Conservation (phyloP, 2,888 invertebrate genomes). For the Rosalia funebris region DNA sequence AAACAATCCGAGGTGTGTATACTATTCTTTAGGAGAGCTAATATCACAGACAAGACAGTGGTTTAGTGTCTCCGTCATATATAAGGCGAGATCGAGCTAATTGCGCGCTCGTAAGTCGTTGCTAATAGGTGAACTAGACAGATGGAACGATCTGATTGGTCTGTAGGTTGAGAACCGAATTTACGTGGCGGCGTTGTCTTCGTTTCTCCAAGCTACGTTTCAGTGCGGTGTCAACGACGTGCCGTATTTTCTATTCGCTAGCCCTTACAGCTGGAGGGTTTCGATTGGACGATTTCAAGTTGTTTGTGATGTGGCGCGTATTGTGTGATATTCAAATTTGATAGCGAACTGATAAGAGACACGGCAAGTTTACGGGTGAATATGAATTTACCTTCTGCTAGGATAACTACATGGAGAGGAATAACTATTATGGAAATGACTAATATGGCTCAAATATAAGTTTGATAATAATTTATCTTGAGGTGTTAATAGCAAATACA, state of each 20-base stretch:
- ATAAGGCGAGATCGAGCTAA: constrained; percentile 15
- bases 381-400: not conserved
- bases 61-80: constrained; percentile 37
- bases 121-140: constrained; percentile 56
- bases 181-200: constrained; percentile 50
- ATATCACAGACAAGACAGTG: constrained; percentile 43
- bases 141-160: constrained; percentile 64
- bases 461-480: constrained; percentile 5
- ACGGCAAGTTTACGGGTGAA: not conserved
- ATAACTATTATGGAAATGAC: not conserved
- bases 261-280: constrained; percentile 54
- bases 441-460: not conserved
- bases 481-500: constrained; percentile 4
- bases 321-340: constrained; percentile 36
- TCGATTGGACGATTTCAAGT: constrained; percentile 48
- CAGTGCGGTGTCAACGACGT: constrained; percentile 36
- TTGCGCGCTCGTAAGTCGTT: constrained; percentile 45
- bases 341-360: constrained; percentile 3
- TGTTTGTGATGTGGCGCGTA: constrained; percentile 33
- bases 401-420: not conserved
- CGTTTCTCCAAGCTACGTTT: constrained; percentile 51
- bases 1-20: constrained; percentile 50
- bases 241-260: constrained; percentile 38
- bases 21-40: constrained; percentile 30
- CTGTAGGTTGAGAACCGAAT: constrained; percentile 29